Base-by-base conservation (phyloP, 2,797 vertebrate genomes). In the Myotis vivesi region DNA sequence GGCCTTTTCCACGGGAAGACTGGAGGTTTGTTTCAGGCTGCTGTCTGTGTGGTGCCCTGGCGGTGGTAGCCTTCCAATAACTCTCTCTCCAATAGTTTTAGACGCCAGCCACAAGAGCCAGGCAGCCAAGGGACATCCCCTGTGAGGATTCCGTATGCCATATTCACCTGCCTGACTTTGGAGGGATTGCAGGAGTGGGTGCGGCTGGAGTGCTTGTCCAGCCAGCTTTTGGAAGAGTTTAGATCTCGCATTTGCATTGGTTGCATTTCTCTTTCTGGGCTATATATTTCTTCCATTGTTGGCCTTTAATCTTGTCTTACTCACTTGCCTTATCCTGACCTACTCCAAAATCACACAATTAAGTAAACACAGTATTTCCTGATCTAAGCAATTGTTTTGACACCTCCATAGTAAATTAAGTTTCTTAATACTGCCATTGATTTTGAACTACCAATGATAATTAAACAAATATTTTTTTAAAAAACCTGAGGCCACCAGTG, bases 361-460 rank as follows among this genome's bases (percentile, higher is more conserved):
- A 92, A 92, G 17, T 33, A 41, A 44, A 89, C 80, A 12, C 11
- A 38, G 5, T 84, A 53, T 44, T 66, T 91, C 4, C 25, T 77
- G 19, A 83, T 71, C 10, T 73, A 84, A 84, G 53, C 6, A 57
- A 68, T 28, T 82, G 20, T 75, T 87, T 87, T 81, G 10, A 77
- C 4, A 2, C 36, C 28, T 92, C 13, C 17, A 23, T 73, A 57
- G n/a, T 73, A 94, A 87, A 82, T 86, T 88, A 89, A 87, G 22
- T 72, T 87, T 71, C 20, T 53, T 73, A 87, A 84, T 80, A 69
- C 17, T 38, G 1, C 8, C 28, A 30, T 55, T 80, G 57, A 72
- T 73, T 93, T 91, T 94, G 28, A 92, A 86, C 38, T 89, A 55
- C 73, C 16, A 83, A 46, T 87, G 13, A n/a, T n/a, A 90, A 59